These are phyloP conservation scores for Dascyllus trimaculatus DNA, from an alignment of 2,113 vertebrate species.

Conservation along the genomic window DNA sequence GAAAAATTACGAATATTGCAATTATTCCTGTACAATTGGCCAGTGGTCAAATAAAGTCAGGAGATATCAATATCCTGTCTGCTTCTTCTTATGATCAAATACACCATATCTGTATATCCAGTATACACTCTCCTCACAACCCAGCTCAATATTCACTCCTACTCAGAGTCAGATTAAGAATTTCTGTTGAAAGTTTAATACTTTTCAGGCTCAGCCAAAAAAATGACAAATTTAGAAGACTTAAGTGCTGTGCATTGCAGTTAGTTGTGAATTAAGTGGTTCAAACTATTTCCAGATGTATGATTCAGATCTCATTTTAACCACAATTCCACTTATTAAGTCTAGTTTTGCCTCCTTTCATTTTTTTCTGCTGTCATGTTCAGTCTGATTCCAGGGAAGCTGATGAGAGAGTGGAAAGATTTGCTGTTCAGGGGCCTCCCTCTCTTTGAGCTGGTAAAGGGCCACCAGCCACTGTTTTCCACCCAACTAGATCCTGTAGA, in stretches of 20 bases:
- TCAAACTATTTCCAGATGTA: constrained; percentile 11
- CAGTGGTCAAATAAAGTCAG: constrained; percentile 50
- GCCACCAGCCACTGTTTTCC: constrained; percentile 12
- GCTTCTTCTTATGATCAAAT: constrained; percentile 42
- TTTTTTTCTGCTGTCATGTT: constrained; percentile 45
- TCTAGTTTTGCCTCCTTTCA: constrained; percentile 10
- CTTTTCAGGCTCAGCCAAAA: not conserved
- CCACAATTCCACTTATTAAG: not conserved
- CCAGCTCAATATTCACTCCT: not conserved
- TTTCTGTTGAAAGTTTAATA: not conserved
- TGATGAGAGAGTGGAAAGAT: constrained; percentile 93
- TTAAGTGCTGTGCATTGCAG: not conserved
- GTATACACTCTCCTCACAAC: not conserved
- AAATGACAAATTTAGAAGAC: not conserved
- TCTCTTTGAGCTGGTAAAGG: constrained; percentile 82
- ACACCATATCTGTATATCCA: not conserved
- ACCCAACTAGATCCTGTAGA: constrained; percentile 70
- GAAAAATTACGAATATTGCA: constrained; percentile 10
- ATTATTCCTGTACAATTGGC: constrained; percentile 29
- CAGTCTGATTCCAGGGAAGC: constrained; percentile 90
- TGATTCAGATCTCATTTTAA: not conserved
- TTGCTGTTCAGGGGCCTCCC: constrained; percentile 88
- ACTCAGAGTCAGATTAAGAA: not conserved
- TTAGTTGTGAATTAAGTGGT: not conserved
- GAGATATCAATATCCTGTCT: constrained; percentile 40